Evolutionary conservation across 2,888 invertebrate genomes (phyloP).

Genomic region (Melipona bicolor): DNA sequence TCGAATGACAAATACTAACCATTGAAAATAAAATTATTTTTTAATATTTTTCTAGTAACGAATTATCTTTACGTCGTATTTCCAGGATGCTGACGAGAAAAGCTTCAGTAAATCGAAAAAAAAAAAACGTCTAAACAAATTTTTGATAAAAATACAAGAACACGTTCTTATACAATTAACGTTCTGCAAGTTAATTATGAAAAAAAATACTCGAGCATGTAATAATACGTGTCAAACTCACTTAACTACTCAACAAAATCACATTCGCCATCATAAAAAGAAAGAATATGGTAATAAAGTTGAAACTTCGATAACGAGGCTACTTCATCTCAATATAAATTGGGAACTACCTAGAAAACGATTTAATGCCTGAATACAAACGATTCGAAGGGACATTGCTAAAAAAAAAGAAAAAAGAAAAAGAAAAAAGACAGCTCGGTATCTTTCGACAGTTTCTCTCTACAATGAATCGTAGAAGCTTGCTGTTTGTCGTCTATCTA

Average conservation of each 20-base stretch:
- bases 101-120: neutral
- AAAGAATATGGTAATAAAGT: conserved; percentile 1
- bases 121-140: neutral
- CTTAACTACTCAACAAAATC: neutral
- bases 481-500: conserved; percentile 55
- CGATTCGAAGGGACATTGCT: neutral
- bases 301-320: conserved; percentile 2
- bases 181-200: neutral
- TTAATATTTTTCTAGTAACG: conserved; percentile 14
- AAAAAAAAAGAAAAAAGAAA: neutral
- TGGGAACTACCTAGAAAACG: neutral
- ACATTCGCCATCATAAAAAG: neutral
- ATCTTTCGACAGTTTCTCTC: conserved; percentile 25
- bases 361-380: neutral
- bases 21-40: conserved; percentile 11
- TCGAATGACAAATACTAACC: conserved; percentile 2
- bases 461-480: conserved; percentile 52
- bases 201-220: neutral
- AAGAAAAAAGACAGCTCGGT: neutral
- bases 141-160: neutral
- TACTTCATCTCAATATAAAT: conserved; percentile 12
- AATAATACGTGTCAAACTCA: neutral
- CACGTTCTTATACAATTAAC: neutral
- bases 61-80: conserved; percentile 22
- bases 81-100: conserved; percentile 29